Conservation (phyloP, 2,888 invertebrate genomes). For the Phengaris alcon region DNA sequence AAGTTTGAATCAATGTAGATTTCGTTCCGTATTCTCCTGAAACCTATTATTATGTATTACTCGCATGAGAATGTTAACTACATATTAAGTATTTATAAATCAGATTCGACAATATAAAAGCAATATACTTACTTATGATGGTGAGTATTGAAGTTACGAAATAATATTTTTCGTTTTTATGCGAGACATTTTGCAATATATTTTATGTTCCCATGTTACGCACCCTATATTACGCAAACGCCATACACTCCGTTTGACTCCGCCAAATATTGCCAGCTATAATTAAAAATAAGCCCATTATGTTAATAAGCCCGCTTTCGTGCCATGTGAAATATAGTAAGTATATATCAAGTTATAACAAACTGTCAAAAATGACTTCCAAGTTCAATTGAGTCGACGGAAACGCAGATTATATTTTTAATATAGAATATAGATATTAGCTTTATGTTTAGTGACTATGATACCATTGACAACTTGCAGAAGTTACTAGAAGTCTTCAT, state of each 20-base stretch:
- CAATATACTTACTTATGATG: too few relatives aligned
- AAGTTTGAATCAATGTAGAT: background rate
- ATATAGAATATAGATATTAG: constrained; percentile 7
- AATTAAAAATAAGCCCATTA: too few relatives aligned
- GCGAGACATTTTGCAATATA: background rate
- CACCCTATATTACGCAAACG: background rate
- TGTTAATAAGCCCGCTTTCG: background rate
- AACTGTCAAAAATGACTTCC: background rate
- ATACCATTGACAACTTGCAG: background rate
- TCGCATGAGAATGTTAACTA: too few relatives aligned
- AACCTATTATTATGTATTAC: too few relatives aligned
- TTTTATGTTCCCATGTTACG: background rate
- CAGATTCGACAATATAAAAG: too few relatives aligned
- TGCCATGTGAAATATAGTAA: background rate
- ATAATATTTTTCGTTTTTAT: background rate
- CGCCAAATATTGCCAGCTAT: constrained; percentile 2
- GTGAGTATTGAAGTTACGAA: background rate
- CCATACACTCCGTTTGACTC: background rate
- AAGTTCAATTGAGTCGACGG: background rate
- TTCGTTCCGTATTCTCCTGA: too few relatives aligned
- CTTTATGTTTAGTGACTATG: background rate
- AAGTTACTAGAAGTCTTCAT: background rate
- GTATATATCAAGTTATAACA: background rate
- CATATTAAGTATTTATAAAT: too few relatives aligned
- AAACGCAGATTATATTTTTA: background rate